A percentile compares a stretch with the other conserved stretches of the same genome.
These are phyloP conservation scores for Agelaius tricolor DNA, from an alignment of 2,113 vertebrate species.

Conservation along the genomic window DNA sequence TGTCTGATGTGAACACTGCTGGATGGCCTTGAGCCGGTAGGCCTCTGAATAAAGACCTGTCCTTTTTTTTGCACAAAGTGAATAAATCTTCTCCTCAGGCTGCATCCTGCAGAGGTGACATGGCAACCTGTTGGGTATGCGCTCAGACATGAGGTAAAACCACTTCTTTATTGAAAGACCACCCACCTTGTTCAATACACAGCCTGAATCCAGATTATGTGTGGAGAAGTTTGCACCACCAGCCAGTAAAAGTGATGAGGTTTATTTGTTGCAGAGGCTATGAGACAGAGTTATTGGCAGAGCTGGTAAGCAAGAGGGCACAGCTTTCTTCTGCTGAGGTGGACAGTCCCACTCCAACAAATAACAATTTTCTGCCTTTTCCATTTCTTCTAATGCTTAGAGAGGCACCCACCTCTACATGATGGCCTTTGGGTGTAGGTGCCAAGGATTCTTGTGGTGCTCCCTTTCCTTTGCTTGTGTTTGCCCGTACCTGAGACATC, in stretches of 20 bases:
- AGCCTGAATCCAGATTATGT: background rate
- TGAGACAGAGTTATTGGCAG: background rate
- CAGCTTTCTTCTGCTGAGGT: background rate
- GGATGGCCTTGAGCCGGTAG: background rate
- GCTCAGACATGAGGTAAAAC: background rate
- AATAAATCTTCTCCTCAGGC: background rate
- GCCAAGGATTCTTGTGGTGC: background rate
- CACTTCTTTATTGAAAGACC: background rate
- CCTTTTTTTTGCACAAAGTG: background rate
- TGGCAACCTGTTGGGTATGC: background rate
- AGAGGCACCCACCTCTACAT: background rate
- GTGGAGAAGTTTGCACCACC: background rate
- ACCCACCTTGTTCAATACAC: background rate
- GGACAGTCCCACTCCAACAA: background rate
- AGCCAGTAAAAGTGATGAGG: background rate
- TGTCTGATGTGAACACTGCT: background rate
- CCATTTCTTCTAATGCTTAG: background rate
- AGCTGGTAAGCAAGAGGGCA: background rate
- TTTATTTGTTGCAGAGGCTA: background rate
- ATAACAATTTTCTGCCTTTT: background rate
- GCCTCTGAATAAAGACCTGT: background rate
- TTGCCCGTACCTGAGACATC: background rate
- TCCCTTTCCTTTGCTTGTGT: background rate
- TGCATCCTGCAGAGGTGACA: background rate
- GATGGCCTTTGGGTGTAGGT: background rate